Evolutionary conservation across 2,797 vertebrate species (phyloP).

Genomic region (Myotis daubentonii): DNA sequence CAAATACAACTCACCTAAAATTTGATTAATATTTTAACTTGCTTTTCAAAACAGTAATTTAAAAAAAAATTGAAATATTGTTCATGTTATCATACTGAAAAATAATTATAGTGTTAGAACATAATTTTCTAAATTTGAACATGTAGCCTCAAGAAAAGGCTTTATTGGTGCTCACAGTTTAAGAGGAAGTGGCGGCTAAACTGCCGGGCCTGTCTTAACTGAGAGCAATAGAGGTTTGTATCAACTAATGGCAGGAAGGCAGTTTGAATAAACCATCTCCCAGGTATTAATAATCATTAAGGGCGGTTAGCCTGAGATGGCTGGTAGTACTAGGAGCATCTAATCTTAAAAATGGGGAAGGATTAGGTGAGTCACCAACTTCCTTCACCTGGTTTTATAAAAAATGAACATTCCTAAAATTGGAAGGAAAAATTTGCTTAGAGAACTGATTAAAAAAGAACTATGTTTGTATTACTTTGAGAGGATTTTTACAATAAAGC

Average conservation of each 20-base stretch:
- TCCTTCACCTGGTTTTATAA: neutral
- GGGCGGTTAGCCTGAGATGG: neutral
- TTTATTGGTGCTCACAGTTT: neutral
- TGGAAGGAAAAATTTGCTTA: neutral
- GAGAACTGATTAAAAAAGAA: neutral
- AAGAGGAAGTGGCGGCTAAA: neutral
- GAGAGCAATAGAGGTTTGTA: neutral
- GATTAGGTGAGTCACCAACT: neutral
- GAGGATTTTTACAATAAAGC: constrained; percentile 9
- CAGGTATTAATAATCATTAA: neutral
- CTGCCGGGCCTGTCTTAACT: neutral
- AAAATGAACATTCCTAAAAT: neutral
- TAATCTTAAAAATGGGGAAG: neutral
- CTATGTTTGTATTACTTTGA: neutral
- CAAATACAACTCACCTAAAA: neutral
- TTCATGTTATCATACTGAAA: neutral
- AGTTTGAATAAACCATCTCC: neutral
- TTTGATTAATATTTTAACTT: neutral
- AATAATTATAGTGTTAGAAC: neutral
- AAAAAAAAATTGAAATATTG: neutral
- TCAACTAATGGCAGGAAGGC: neutral
- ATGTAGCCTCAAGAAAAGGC: neutral
- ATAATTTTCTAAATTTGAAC: neutral
- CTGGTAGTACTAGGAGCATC: neutral
- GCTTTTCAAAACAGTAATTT: constrained; percentile 41